Conservation (phyloP, 2,888 invertebrate species). For the Agrochola macilenta region DNA sequence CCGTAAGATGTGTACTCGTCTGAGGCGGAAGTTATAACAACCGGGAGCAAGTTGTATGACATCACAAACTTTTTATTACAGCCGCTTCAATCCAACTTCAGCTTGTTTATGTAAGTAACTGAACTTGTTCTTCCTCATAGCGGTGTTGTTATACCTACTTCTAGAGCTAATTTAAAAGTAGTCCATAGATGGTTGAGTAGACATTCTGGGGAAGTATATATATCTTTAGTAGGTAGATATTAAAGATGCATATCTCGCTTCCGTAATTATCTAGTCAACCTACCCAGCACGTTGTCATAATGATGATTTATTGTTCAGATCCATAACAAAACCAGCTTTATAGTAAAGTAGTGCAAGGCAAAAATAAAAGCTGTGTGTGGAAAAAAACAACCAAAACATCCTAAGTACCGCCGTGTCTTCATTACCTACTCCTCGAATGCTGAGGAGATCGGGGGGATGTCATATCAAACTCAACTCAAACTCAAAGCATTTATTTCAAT, state of each 20-base stretch:
- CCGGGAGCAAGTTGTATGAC: constrained; percentile 51
- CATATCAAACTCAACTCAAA: no score
- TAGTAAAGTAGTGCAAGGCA: background rate
- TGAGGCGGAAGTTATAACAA: constrained; percentile 49
- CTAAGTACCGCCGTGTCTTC: background rate
- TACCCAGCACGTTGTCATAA: background rate
- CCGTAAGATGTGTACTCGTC: constrained; percentile 6
- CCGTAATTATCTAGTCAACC: background rate
- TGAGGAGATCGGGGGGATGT: background rate
- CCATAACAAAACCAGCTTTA: background rate
- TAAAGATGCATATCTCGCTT: background rate
- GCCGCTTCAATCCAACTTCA: constrained; percentile 47
- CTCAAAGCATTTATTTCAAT: no score
- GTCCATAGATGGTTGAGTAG: background rate
- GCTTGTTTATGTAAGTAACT: constrained; percentile 35
- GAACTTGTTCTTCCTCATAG: constrained; percentile 34
- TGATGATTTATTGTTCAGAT: background rate
- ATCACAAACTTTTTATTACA: constrained; percentile 61
- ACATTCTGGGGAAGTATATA: no score
- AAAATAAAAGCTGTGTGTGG: background rate
- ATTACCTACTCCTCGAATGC: background rate
- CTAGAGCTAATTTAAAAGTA: constrained; percentile 23
- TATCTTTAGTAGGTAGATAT: background rate
- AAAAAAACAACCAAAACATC: no score
- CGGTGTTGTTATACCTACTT: background rate